phyloP scores from a whole-genome alignment of 2,888 invertebrate genomes.

The Apeira syringaria region DNA sequence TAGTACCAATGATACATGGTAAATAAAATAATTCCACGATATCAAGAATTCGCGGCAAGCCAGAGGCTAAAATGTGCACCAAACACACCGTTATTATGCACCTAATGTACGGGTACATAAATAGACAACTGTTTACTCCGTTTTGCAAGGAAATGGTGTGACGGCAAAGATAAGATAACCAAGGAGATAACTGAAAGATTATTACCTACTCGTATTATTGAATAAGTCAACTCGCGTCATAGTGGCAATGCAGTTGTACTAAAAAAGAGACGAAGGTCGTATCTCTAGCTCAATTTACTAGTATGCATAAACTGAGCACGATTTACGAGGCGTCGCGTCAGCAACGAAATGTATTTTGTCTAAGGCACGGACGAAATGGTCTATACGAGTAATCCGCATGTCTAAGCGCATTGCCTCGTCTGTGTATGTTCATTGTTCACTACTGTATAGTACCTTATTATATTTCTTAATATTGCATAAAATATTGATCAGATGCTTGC shows the following conservation, averaged over 20 bases:
- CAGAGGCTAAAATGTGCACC: no score
- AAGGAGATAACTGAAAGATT: conserved; percentile 15
- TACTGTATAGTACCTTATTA: no score
- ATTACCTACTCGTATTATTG: conserved; percentile 14
- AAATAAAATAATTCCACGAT: no score
- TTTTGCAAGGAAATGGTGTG: conserved; percentile 10
- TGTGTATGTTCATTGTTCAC: no score
- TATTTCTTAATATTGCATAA: no score
- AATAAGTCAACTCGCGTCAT: conserved; percentile 24
- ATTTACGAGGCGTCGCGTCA: conserved; percentile 22
- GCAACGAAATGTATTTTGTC: conserved; percentile 23
- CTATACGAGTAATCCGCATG: no score
- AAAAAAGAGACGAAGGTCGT: background rate
- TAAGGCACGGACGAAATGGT: no score
- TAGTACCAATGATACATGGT: no score
- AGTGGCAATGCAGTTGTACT: background rate
- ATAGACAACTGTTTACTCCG: conserved; percentile 11
- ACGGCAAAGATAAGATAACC: conserved; percentile 24
- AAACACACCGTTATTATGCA: no score
- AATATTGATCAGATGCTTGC: no score
- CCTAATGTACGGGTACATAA: conserved; percentile 2
- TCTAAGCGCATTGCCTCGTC: conserved; percentile 35
- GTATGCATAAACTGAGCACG: conserved; percentile 15
- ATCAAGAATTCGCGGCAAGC: no score
- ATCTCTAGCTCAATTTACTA: background rate